Evolutionary conservation across 2,797 vertebrate genomes (phyloP).

Genomic region (Apodemus agrarius): DNA sequence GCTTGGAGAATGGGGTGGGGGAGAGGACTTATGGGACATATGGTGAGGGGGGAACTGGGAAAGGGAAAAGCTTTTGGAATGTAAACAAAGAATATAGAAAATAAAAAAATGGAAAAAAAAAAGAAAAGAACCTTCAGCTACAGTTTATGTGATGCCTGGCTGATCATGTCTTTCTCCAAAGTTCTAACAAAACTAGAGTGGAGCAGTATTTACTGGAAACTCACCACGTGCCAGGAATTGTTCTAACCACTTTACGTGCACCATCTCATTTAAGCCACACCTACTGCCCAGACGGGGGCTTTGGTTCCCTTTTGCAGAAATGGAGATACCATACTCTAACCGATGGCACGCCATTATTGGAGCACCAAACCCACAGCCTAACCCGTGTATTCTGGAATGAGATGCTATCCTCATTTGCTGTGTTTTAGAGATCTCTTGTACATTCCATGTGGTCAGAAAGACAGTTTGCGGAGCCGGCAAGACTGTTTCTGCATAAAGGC

Average conservation of each 20-base stretch:
- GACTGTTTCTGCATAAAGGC: neutral
- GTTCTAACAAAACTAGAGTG: neutral
- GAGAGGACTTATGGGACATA: no score
- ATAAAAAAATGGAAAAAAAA: no score
- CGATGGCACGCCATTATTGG: neutral
- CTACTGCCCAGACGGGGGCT: neutral
- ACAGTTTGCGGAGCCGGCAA: neutral
- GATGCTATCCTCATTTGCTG: neutral
- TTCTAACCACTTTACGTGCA: neutral
- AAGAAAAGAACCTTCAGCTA: conserved; percentile 9
- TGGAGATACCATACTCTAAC: neutral
- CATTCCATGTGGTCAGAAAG: neutral
- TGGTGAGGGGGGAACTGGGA: no score
- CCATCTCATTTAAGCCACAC: neutral
- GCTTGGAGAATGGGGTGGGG: no score
- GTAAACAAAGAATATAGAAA: no score
- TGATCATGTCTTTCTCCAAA: neutral
- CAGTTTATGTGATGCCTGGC: neutral
- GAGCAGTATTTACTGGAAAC: neutral
- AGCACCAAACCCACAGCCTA: neutral
- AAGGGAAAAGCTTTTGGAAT: no score
- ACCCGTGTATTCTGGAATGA: neutral
- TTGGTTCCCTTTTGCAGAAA: neutral
- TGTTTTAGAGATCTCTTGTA: neutral
- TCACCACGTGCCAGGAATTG: neutral